Evolutionary conservation across 2,888 invertebrate species (phyloP), one percentile per base, ranked within the genome.

Genomic region (Malthinus seriepunctatus): DNA sequence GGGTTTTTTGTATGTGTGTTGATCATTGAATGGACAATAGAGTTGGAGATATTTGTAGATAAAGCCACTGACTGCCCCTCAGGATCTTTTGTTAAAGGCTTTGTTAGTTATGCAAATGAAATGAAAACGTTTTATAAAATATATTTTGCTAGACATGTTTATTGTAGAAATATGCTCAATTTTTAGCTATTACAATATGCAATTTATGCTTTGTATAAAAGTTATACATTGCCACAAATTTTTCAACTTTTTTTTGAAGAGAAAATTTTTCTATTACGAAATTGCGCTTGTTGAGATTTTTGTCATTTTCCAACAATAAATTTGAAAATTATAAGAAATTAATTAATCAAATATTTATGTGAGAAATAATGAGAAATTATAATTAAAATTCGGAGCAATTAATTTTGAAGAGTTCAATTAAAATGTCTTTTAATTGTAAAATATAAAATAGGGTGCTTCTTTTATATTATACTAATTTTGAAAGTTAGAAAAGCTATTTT

Each of bases 101-200:
- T 51, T 51, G 53, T 47, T 47, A 45, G 53, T 47, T 53, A 53
- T 53, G 53, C 53, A 53, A 53, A 53, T 47, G 37, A 53, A 37
- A 53, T 53, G 53, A 45, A 53, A 53, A 53, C 38, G 47, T 47
- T 32, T 35, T 53, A 53, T 53, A 46, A 53, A 45, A 53, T 53
- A 47, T 53, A 35, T 47, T 46, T 51, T 51, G 42, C 44, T 44
- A 51, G 51, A 44, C 23, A 51, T 45, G 51, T 51, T 51, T 44
- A 35, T 42, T 42, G 34, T 35, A 42, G 44, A 34, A 51, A 51
- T 51, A 45, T 51, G 51, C 34, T 42, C 14, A 51, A 51, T 33
- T 51, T 51, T 51, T 51, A 32, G 51, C 34, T 33, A 51, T 51
- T 42, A 44, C 42, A 51, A 51, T 44, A 51, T 38, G 38, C 14